Base-by-base conservation (phyloP, 2,888 invertebrate genomes). In the Hetaerina titia region DNA sequence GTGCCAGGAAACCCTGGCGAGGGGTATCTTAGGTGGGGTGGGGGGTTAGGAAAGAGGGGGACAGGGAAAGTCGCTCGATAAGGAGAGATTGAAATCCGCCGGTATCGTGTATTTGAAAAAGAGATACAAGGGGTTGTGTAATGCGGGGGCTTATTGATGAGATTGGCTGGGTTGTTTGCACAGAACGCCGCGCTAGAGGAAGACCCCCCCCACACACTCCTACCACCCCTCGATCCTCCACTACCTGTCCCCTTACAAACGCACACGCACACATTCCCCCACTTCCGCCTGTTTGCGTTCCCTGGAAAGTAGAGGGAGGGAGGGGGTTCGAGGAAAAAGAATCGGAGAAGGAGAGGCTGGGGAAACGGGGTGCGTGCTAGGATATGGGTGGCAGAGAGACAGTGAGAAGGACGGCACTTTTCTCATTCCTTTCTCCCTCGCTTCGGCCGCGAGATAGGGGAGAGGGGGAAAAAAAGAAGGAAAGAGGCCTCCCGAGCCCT, bases 131-230 rank as follows among this genome's bases (percentile, higher is more conserved):
- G 31, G 81, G 81, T 81, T 31, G 81, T 81, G 81, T 81, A 81
- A 81, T 81, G 81, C 31, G 81, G 81, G 13, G 74, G 81, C 81
- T 81, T 81, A 81, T 81, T 81, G n/a, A 81, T 81, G 81, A 81
- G 81, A 81, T n/a, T 81, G 81, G 81, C 81, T 31, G 81, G 25
- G 25, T 81, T 81, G 81, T 81, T 81, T 31, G 31, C 31, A 31
- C 81, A 81, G 31, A 81, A 81, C 31, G 81, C 31, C 81, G 31
- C 25, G 81, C 31, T 31, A 81, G 81, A 31, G 31, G 4, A 31
- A 25, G 13, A 81, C 15, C 81, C 11, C 1, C 45, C 45, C 81
- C 81, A 0, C 81, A 15, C 15, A 11, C 13, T 31, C 0, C 81
- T 31, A 11, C 13, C 25, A 5, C 19, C 22, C 2, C 11, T 31